phyloP scores from a whole-genome alignment of 1,140 invertebrate species.

The Zaprionus capensis region DNA sequence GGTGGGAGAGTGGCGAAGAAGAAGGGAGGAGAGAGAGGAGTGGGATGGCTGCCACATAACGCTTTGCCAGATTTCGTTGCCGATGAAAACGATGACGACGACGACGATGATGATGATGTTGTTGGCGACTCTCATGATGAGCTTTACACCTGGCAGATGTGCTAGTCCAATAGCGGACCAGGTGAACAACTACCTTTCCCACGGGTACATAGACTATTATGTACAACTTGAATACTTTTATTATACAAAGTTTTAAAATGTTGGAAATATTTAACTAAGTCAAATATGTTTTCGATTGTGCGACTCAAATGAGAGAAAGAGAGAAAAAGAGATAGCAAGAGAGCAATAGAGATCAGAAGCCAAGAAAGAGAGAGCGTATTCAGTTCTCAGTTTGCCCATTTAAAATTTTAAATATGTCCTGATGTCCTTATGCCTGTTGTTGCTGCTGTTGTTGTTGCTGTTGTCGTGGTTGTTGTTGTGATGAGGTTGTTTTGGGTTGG shows the following conservation, averaged over 20 bases:
- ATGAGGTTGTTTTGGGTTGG: conserved; percentile 30
- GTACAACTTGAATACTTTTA: background rate
- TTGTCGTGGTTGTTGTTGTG: conserved; percentile 20
- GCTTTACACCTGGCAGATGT: conserved; percentile 13
- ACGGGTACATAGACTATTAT: background rate
- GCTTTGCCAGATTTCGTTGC: conserved; percentile 17
- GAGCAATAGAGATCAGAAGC: background rate
- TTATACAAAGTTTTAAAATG: no score
- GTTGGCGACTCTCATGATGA: conserved; percentile 8
- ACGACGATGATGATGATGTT: conserved; percentile 12
- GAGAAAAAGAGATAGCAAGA: background rate
- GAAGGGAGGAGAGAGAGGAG: no score
- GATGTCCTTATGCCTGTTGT: conserved; percentile 15
- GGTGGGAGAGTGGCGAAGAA: background rate
- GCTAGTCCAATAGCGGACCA: conserved; percentile 26
- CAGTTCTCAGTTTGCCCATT: background rate
- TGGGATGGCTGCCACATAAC: conserved; percentile 16
- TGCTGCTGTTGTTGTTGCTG: conserved; percentile 5
- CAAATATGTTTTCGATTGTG: no score
- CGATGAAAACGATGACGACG: background rate
- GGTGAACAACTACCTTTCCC: conserved; percentile 5
- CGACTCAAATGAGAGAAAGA: background rate
- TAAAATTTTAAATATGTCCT: conserved; percentile 4
- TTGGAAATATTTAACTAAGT: background rate
- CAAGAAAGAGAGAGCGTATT: conserved; percentile 7